These are phyloP conservation scores for Scaptomyza reducta DNA, from an alignment of 2,888 invertebrate species.

Conservation along the genomic window DNA sequence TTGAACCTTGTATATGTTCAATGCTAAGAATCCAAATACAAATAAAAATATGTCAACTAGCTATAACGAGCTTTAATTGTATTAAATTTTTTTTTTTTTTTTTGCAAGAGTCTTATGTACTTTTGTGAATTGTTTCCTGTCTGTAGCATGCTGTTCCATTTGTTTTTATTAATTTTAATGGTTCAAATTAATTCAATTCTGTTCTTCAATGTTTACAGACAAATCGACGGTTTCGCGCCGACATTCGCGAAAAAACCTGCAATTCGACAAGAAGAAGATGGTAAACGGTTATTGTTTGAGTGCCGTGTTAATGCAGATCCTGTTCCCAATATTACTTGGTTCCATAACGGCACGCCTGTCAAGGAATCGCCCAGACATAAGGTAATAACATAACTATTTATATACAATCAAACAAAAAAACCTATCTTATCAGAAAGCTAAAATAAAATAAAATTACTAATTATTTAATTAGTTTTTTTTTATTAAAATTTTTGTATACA, in stretches of 20 bases:
- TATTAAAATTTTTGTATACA: no score
- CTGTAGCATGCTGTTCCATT: no score
- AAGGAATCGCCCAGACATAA: constrained; percentile 93
- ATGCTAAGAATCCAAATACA: no score
- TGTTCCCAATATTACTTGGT: constrained; percentile 94
- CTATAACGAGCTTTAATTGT: no score
- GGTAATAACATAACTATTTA: constrained; percentile 85
- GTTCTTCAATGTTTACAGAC: constrained; percentile 86
- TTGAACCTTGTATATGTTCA: no score
- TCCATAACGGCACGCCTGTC: constrained; percentile 93
- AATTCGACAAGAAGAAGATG: constrained; percentile 98
- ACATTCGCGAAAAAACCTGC: constrained; percentile 99
- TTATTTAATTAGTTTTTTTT: no score
- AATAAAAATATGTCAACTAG: no score
- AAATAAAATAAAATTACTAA: no score
- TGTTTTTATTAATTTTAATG: not conserved
- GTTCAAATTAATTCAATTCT: not conserved
- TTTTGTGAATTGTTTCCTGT: no score
- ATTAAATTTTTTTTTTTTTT: no score
- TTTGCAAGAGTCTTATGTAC: no score
- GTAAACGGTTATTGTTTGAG: constrained; percentile 96
- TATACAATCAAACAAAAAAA: not conserved
- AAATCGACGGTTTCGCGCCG: constrained; percentile 98
- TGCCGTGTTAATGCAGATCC: constrained; percentile 97
- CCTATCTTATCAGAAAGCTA: no score